Evolutionary conservation across 2,113 vertebrate species (phyloP), one percentile per base, ranked within the genome.

Genomic region (Corynorhinus townsendii): DNA sequence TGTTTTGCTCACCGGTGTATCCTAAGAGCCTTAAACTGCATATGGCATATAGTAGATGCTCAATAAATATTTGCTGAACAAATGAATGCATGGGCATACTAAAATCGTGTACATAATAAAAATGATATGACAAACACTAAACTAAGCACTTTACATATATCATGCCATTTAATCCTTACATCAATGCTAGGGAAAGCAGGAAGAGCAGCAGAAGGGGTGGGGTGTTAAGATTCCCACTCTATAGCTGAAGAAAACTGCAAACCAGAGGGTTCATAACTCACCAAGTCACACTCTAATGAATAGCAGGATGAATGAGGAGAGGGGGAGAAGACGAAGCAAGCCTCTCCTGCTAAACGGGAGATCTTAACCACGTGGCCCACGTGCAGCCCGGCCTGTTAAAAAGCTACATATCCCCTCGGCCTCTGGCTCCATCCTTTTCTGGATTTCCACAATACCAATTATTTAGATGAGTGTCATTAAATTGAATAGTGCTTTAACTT

Each of bases 201-300:
- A 75, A 91, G 20, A 19, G 2, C 26, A 30, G 35, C 45, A 38
- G 2, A 1, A 5, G 8, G 15, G 49, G 33, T 30, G 4, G 80
- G 19, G 26, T 68, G 73, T 35, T 76, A 15, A 19, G 71, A 86
- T 87, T 94, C 49, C 22, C 22, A 33, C 54, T 83, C 22, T 72
- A 14, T 35, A 85, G 47, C 4, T 90, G 30, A 76, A 92, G 47
- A 56, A 95, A 94, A 90, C 52, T 80, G 38, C 85, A 81, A 90
- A 59, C 17, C 33, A 90, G 47, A 30, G 95, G 8, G 10, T 76
- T 71, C 66, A 66, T 52, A 81, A 79, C 12, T 77, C 77, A 73
- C 26, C 33, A 69, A 47, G 9, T 85, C 45, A 86, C 28, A 22
- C 22, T 82, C 26, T 69, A 47, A 35, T 33, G 40, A 54, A 16